Base-by-base conservation (phyloP, 2,888 invertebrate genomes). In the Ellobium chinense region DNA sequence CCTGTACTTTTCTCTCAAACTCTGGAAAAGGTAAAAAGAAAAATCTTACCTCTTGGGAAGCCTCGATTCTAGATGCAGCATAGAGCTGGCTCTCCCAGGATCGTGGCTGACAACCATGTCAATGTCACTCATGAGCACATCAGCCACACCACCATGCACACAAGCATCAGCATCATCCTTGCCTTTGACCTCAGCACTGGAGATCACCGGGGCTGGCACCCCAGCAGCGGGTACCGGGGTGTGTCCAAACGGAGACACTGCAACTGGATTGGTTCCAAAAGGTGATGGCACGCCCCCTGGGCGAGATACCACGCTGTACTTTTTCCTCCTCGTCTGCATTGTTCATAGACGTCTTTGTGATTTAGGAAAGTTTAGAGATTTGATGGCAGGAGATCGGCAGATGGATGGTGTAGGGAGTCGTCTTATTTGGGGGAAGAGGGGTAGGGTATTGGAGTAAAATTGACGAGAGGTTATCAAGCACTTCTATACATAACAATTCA, bases 301-400 rank as follows among this genome's bases (percentile, higher is more conserved):
- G 9, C 78, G 60, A 21, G 36, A 58, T 29, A 78, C 72, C 31
- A 78, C 63, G 21, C 78, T 78, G 34, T 78, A 72, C 56, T 72
- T 78, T 36, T 78, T 78, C 46, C 78, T 60, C 18, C 78, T 27
- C 1, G 70, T 72, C 72, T 70, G 70, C 78, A 78, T 78, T 63
- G 36, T 78, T 36, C n/a, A 14, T 60, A 14, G 5, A 14, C n/a
- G 12, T 60, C 12, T n/a, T 14, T 7, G 7, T 60, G 60, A 14
- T 60, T 24, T 60, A 14, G 5, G n/a, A 60, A 5, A 7, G 12
- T 21, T 60, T 7, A 60, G 60, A 29, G 12, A 31, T 9, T 54
- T 9, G 54, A 9, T 54, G 12, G 54, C 54, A 54, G 54, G 54
- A 54, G 54, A 14, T 18, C 9, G 54, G 21, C 54, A 54, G 54